A percentile compares a stretch with the other conserved stretches of the same genome.
Conservation (phyloP, 2,888 invertebrate genomes). For the Hirtodrosophila confusa region DNA sequence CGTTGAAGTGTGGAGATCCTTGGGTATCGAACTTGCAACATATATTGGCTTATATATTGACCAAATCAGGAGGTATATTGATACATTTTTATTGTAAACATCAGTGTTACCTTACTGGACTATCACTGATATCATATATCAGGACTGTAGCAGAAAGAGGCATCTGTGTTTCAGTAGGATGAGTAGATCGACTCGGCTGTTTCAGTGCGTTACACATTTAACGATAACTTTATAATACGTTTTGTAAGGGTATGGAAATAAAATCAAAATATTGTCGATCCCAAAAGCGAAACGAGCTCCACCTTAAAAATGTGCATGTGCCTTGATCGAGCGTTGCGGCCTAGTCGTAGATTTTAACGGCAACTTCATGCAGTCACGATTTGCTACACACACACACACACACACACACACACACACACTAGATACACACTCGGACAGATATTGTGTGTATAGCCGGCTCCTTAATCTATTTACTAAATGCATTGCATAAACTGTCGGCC, state of each 20-base stretch:
- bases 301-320: slow-evolving; percentile 69
- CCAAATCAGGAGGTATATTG: no score
- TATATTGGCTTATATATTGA: no score
- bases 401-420: slow-evolving; percentile 5
- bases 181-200: no score
- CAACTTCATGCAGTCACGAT: slow-evolving; percentile 78
- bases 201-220: no score
- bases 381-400: slow-evolving; percentile 51
- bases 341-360: slow-evolving; percentile 67
- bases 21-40: no score
- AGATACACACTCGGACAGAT: slow-evolving; percentile 25
- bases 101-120: no score
- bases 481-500: slow-evolving; percentile 74
- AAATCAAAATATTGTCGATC: slow-evolving; percentile 29
- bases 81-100: no score
- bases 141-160: no score
- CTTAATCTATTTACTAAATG: slow-evolving; percentile 78
- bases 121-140: no score
- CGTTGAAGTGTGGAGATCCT: no score
- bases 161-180: no score
- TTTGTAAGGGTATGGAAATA: slow-evolving; percentile 12
- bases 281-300: slow-evolving; percentile 58
- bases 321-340: slow-evolving; percentile 40
- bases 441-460: slow-evolving; percentile 45
- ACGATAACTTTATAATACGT: background rate